phyloP scores from a whole-genome alignment of 1,140 invertebrate genomes.

The Aphelenchoides avenae region DNA sequence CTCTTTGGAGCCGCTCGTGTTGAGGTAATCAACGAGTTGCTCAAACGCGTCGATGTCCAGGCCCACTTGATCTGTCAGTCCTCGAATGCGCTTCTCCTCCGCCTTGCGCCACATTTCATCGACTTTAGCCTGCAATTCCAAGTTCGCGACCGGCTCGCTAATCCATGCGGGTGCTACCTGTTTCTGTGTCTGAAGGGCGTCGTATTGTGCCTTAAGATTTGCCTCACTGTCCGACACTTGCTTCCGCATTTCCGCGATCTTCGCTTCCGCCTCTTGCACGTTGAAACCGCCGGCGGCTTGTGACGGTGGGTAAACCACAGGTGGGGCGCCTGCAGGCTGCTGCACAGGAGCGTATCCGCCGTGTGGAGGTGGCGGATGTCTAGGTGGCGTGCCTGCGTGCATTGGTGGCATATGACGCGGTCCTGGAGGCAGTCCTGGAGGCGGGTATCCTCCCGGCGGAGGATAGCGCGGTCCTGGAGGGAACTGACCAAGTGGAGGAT shows the following conservation, averaged over 20 bases:
- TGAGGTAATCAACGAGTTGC: conserved; percentile 35
- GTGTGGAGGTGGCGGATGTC: not conserved
- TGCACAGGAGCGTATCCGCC: conserved; percentile 1
- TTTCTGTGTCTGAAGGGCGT: conserved; percentile 31
- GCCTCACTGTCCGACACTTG: conserved; percentile 45
- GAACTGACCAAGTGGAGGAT: not conserved
- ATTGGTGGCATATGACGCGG: conserved; percentile 5
- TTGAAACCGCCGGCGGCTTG: conserved; percentile 12
- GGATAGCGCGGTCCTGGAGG: not conserved
- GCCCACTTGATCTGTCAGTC: conserved; percentile 41
- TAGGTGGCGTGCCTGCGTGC: not conserved
- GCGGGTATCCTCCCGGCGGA: not conserved
- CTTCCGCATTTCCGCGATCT: conserved; percentile 27
- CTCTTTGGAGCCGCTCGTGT: conserved; percentile 44
- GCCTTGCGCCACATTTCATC: conserved; percentile 23
- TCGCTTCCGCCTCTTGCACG: conserved; percentile 22
- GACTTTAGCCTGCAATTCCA: conserved; percentile 34
- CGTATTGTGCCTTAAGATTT: conserved; percentile 45
- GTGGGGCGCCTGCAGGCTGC: no score
- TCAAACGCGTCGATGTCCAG: conserved; percentile 35
- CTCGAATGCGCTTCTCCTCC: conserved; percentile 39
- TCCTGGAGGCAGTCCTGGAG: not conserved
- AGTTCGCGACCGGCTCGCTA: not conserved
- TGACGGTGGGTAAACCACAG: no score
- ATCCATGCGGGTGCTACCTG: conserved; percentile 35